Evolutionary conservation across 2,888 invertebrate species (phyloP), one percentile per base, ranked within the genome.

Genomic region (Eubasilissa splendida): DNA sequence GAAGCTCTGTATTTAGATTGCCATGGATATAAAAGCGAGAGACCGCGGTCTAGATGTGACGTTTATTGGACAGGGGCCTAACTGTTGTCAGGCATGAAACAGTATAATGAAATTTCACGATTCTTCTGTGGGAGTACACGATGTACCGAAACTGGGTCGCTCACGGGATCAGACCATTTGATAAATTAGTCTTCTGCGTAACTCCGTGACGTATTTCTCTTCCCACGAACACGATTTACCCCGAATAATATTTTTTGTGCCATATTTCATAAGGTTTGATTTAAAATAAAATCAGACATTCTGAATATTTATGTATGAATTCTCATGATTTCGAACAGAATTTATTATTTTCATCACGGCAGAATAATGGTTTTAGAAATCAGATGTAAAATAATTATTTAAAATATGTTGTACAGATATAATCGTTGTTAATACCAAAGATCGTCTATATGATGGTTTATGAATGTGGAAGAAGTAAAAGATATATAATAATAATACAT

Each of bases 41-140:
- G 42, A 33, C 73, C 54, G 31, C 31, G 71, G 65, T 74, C 5
- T 56, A 66, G 59, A 66, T 73, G 76, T 76, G 76, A 81, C 76
- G 73, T 65, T 71, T 79, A 81, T 81, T 81, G 79, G 79, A 81
- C 79, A 73, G 71, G 54, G 58, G 77, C 66, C 82, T 82, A 82
- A 79, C 82, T 77, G 80, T 54, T 74, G 73, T 31, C 74, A 70
- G 79, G 71, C 80, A 82, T 74, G 77, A 76, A 79, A 80, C 73
- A 14, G 73, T 31, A 66, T 77, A 77, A 82, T 80, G 80, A 80
- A 82, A 82, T 80, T 77, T 80, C 79, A 79, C 75, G 68, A 75
- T 81, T 81, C 77, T 79, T 79, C 75, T 79, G 3, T 58, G 58
- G 58, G 9, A 58, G 58, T 58, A 58, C 3, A 8, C 11, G 4